Conservation (phyloP, 2,113 vertebrate species). For the Ammodytes dubius region DNA sequence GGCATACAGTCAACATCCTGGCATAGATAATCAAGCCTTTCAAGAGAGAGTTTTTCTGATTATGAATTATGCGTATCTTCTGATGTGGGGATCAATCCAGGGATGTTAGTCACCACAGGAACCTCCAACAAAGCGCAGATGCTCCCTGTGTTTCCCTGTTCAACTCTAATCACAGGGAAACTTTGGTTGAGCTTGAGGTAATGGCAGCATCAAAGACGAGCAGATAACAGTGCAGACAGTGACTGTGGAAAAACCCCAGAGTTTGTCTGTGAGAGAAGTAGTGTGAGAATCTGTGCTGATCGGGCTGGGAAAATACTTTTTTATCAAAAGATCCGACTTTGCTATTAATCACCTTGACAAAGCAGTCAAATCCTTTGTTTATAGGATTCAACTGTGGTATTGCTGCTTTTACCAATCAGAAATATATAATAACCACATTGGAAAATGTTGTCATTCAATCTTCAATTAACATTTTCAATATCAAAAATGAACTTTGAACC, state of each 20-base stretch:
- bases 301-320: not conserved
- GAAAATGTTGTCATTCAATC: not conserved
- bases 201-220: conserved; percentile 42
- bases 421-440: too few species aligned
- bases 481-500: too few species aligned
- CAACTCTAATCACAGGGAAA: conserved; percentile 29
- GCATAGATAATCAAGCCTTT: not conserved
- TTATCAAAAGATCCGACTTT: too few species aligned
- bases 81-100: conserved; percentile 6
- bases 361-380: not conserved
- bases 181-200: conserved; percentile 18
- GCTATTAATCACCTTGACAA: too few species aligned
- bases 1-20: not conserved
- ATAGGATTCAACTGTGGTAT: not conserved
- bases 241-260: conserved; percentile 34
- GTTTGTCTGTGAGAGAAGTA: conserved; percentile 1
- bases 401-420: not conserved
- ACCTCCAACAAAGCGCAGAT: conserved; percentile 22
- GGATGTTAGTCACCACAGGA: not conserved
- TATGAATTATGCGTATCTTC: not conserved
- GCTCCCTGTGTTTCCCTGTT: conserved; percentile 9
- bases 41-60: conserved; percentile 4
- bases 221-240: conserved; percentile 17
- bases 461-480: too few species aligned
- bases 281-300: not conserved